A percentile compares a stretch with the other conserved stretches of the same genome.
Evolutionary conservation across 64 coral and sea anemone genomes (phyloP).

Genomic region (Montipora cactus): DNA sequence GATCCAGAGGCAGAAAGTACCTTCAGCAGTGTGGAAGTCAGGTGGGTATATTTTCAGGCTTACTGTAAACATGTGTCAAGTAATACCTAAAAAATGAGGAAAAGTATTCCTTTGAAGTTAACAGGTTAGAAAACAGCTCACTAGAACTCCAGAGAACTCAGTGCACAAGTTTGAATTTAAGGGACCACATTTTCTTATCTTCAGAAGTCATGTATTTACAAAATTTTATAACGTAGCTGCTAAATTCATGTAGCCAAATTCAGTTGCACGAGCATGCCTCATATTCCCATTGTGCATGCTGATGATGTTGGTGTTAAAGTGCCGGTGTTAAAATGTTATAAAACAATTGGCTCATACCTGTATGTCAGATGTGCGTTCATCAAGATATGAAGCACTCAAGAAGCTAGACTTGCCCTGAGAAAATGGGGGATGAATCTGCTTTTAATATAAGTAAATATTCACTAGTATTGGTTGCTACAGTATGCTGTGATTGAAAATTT

Average conservation of each 20-base stretch:
- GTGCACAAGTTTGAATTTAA: conserved; percentile 6
- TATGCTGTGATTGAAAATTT: conserved; percentile 20
- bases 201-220: conserved; percentile 6
- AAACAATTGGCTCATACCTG: neutral
- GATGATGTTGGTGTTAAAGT: conserved; percentile 7
- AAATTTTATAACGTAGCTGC: conserved; percentile 37
- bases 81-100: neutral
- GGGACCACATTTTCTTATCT: conserved; percentile 3
- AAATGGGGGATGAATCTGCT: conserved; percentile 30
- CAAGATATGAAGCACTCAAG: neutral
- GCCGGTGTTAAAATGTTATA: conserved; percentile 1
- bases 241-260: conserved; percentile 39
- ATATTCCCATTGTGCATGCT: conserved; percentile 21
- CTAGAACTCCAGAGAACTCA: conserved; percentile 5
- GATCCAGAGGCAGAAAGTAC: neutral
- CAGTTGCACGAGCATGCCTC: conserved; percentile 4
- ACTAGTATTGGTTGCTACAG: neutral
- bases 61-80: neutral
- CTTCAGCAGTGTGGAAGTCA: neutral
- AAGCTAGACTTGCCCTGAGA: neutral
- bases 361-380: neutral
- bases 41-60: conserved; percentile 11
- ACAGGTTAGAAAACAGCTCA: neutral
- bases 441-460: conserved; percentile 39
- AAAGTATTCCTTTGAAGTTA: conserved; percentile 9